Percentiles rank a stretch among this genome's conserved stretches.
Evolutionary conservation across 2,113 vertebrate genomes (phyloP).

Genomic region (Mionectes macconnelli): DNA sequence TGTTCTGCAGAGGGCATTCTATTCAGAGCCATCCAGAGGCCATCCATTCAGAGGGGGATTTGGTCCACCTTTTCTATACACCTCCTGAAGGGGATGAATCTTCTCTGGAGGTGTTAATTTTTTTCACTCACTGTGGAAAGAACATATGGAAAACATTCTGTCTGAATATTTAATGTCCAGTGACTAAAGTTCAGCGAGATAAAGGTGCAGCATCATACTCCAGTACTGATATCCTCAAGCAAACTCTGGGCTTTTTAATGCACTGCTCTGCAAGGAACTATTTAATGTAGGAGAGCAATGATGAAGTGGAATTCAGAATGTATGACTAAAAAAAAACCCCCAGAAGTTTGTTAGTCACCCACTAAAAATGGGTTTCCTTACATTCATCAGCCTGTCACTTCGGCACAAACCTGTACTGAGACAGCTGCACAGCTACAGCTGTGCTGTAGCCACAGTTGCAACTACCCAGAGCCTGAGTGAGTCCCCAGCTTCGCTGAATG

Average conservation of each 20-base stretch:
- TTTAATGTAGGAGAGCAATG: neutral
- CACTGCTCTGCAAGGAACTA: neutral
- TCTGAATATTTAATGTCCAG: neutral
- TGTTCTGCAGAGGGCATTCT: neutral
- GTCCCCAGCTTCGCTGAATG: neutral
- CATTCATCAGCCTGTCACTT: neutral
- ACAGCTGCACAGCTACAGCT: neutral
- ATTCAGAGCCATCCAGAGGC: too few species aligned
- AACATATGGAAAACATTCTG: neutral
- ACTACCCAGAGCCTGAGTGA: neutral
- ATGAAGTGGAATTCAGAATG: neutral
- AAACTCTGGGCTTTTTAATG: neutral
- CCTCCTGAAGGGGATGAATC: neutral
- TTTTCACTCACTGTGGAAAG: neutral
- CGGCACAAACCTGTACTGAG: neutral
- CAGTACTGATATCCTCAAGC: neutral
- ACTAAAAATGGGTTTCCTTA: neutral
- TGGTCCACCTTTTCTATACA: neutral
- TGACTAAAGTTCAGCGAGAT: neutral
- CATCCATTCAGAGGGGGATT: neutral
- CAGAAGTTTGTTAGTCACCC: neutral
- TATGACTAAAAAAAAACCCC: neutral
- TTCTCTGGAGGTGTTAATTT: neutral
- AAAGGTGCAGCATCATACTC: neutral
- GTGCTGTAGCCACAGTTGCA: neutral